Conservation (phyloP, 2,888 invertebrate genomes). For the Mimachlamys varia region DNA sequence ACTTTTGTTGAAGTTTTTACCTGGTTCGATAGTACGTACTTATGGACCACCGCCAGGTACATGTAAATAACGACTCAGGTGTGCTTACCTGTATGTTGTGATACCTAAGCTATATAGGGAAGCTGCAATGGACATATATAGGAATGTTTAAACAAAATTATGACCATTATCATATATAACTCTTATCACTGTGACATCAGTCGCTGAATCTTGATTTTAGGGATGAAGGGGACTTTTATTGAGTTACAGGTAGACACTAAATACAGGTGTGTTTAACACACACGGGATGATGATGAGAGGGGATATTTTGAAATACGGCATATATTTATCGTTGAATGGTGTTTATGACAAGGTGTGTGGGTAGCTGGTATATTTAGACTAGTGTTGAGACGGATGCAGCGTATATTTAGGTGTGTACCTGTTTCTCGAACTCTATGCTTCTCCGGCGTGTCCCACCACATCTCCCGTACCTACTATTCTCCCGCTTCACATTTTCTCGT, state of each 20-base stretch:
- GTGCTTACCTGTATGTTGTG: not conserved
- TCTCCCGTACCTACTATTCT: not conserved
- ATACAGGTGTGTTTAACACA: not conserved
- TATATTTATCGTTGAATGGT: not conserved
- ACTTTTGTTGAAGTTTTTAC: conserved; percentile 27
- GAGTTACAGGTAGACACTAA: not conserved
- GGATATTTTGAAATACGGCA: conserved; percentile 12
- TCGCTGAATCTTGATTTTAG: not conserved
- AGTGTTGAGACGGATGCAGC: not conserved
- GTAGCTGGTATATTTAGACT: not conserved
- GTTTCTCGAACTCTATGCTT: not conserved
- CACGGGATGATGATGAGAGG: conserved; percentile 24
- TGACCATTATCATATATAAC: not conserved
- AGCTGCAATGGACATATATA: not conserved
- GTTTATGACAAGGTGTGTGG: not conserved
- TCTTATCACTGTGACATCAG: not conserved
- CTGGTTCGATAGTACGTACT: conserved; percentile 7
- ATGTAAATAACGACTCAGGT: not conserved
- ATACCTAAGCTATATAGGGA: conserved; percentile 19
- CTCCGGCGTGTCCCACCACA: not conserved
- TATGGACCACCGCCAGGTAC: not conserved
- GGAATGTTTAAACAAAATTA: not conserved
- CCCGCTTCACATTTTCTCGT: not conserved
- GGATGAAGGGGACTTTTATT: not conserved
- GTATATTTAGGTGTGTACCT: not conserved